Percentiles rank a stretch among this genome's conserved stretches.
Conservation (phyloP, 2,113 vertebrate species). For the Coracopsis vasa region DNA sequence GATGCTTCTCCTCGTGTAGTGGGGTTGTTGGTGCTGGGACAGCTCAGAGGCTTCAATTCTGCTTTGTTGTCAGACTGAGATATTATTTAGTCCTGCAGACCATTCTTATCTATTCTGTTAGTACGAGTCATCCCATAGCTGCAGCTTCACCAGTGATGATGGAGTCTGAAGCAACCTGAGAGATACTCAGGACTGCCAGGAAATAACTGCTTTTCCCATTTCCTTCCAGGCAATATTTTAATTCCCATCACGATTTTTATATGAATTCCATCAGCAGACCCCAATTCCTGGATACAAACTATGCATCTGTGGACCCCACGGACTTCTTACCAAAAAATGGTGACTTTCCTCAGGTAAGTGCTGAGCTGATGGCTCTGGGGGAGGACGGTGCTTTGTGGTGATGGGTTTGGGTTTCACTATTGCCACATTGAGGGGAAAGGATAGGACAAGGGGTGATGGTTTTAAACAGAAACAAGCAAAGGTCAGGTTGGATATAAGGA, state of each 20-base stretch:
- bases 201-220: background rate
- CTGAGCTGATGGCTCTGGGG: background rate
- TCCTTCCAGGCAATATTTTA: slow-evolving; percentile 67
- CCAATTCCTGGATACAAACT: slow-evolving; percentile 63
- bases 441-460: background rate
- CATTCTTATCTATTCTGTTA: background rate
- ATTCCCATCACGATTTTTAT: slow-evolving; percentile 49
- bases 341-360: slow-evolving; percentile 75
- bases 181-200: background rate
- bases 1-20: fast-evolving
- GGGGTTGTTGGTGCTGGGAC: background rate
- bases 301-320: slow-evolving; percentile 11
- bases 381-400: background rate
- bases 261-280: slow-evolving; percentile 39
- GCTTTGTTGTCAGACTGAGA: background rate
- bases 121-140: background rate
- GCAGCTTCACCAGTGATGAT: background rate
- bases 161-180: background rate
- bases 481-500: background rate
- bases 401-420: background rate
- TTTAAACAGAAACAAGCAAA: background rate
- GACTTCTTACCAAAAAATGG: slow-evolving; percentile 71
- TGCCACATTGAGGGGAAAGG: background rate
- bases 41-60: background rate
- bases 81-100: background rate